Conservation (phyloP, 2,113 vertebrate genomes). For the Seriola quinqueradiata region DNA sequence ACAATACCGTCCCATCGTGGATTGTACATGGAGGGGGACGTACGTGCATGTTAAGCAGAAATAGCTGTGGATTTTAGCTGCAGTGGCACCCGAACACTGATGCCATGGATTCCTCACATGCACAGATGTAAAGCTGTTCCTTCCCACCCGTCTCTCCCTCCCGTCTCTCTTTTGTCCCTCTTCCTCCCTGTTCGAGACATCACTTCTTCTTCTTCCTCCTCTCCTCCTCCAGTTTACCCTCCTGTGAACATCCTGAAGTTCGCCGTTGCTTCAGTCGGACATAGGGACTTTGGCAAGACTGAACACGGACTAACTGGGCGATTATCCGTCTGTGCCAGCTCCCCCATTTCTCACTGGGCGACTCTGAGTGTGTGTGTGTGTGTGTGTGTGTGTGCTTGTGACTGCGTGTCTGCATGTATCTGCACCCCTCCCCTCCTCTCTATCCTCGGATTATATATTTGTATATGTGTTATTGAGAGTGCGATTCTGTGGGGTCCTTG, state of each 20-base stretch:
- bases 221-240: slow-evolving; percentile 30
- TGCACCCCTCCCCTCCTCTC: slow-evolving; percentile 48
- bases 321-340: slow-evolving; percentile 44
- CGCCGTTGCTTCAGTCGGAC: slow-evolving; percentile 37
- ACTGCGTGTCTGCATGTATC: slow-evolving; percentile 65
- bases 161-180: slow-evolving; percentile 43
- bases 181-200: slow-evolving; percentile 28
- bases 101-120: slow-evolving; percentile 47
- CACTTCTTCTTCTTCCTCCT: slow-evolving; percentile 38
- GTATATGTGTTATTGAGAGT: slow-evolving; percentile 27
- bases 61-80: slow-evolving; percentile 53
- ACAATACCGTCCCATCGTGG: slow-evolving; percentile 39
- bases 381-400: slow-evolving; percentile 43
- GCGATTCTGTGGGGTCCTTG: not conserved
- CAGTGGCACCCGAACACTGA: slow-evolving; percentile 56
- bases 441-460: slow-evolving; percentile 64
- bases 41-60: slow-evolving; percentile 21
- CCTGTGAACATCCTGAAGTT: slow-evolving; percentile 56
- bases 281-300: slow-evolving; percentile 52
- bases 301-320: slow-evolving; percentile 51
- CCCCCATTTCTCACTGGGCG: slow-evolving; percentile 58
- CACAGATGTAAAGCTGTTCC: slow-evolving; percentile 61
- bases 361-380: slow-evolving; percentile 53
- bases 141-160: slow-evolving; percentile 38
- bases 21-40: slow-evolving; percentile 20